Percentiles rank a stretch among this genome's conserved stretches.
These are phyloP conservation scores for Drosophila conformis DNA, from an alignment of 2,888 invertebrate genomes.

Conservation along the genomic window DNA sequence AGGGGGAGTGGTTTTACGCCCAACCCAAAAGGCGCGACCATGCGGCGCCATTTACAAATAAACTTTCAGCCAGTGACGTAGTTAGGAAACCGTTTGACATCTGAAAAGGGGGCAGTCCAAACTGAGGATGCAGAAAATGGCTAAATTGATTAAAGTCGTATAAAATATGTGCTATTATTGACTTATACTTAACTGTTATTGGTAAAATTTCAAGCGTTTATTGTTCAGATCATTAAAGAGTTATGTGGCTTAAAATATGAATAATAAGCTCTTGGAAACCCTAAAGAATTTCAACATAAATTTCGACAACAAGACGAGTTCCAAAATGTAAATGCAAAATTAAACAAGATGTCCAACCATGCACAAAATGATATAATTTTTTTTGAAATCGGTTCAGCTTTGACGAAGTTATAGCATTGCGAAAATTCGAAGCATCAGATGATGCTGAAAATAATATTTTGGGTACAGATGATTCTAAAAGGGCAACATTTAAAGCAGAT, in stretches of 20 bases:
- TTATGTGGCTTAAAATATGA: background rate
- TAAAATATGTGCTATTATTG: no score
- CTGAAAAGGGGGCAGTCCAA: background rate
- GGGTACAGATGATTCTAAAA: background rate
- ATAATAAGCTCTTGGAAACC: background rate
- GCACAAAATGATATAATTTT: background rate
- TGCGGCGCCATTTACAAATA: constrained; percentile 71
- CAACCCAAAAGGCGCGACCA: constrained; percentile 49
- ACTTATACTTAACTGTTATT: background rate
- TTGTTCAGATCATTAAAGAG: background rate
- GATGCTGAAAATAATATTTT: background rate
- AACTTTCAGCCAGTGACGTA: constrained; percentile 57
- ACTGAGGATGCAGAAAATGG: background rate
- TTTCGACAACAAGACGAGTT: background rate
- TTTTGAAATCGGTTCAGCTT: background rate
- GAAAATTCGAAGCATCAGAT: background rate
- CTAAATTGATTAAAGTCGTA: background rate
- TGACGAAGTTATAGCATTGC: background rate
- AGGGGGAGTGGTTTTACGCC: constrained; percentile 76
- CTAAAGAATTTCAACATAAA: background rate
- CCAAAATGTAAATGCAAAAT: background rate
- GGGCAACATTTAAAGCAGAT: background rate
- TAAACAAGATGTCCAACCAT: background rate
- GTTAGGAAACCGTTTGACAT: background rate
- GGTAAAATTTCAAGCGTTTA: background rate